Evolutionary conservation across 2,888 invertebrate species (phyloP).

Genomic region (Stenoptilia bipunctidactyla): DNA sequence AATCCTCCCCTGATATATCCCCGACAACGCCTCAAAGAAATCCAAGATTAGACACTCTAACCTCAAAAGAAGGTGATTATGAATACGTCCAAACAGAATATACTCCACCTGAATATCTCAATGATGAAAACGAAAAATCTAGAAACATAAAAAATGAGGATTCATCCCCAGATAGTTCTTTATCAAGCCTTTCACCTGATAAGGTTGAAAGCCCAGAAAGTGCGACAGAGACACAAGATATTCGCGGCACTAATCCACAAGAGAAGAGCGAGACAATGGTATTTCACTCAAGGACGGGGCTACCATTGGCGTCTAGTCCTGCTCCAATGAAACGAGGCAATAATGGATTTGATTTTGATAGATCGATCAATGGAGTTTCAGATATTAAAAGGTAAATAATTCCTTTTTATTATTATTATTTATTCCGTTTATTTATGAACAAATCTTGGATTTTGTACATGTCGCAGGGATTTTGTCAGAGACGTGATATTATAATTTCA

Average conservation of each 20-base stretch:
- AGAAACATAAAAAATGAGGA: not conserved
- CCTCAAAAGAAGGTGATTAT: no score
- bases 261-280: slow-evolving; percentile 73
- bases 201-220: not conserved
- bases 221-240: not conserved
- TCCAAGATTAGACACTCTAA: not conserved
- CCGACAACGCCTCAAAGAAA: not conserved
- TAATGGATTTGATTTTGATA: slow-evolving; percentile 87
- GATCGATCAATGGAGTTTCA: slow-evolving; percentile 81
- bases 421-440: no score
- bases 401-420: no score
- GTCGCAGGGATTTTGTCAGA: no score
- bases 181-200: not conserved
- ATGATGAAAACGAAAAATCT: not conserved
- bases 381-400: slow-evolving; percentile 81
- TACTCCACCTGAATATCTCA: not conserved
- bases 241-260: not conserved
- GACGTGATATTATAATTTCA: no score
- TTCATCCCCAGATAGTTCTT: not conserved
- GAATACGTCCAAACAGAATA: not conserved
- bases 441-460: no score
- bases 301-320: slow-evolving; percentile 88
- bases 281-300: slow-evolving; percentile 84
- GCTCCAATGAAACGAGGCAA: slow-evolving; percentile 84
- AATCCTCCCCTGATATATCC: not conserved